Conservation (phyloP, 2,113 vertebrate species). For the Pampusana beccarii region DNA sequence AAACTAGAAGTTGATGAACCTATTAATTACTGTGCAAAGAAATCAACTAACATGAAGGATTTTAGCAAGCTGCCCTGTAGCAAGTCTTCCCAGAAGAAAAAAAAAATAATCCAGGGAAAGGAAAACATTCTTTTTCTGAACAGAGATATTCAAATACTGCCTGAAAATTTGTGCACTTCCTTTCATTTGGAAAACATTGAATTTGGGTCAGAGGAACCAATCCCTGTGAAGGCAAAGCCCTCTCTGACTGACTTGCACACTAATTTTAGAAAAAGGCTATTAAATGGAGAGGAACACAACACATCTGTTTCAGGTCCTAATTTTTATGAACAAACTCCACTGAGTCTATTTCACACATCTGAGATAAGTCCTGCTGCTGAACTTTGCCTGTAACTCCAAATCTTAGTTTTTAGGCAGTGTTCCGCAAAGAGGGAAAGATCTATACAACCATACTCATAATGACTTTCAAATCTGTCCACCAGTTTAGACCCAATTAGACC, state of each 20-base stretch:
- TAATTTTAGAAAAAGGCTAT: not conserved
- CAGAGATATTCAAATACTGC: not conserved
- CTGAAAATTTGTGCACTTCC: not conserved
- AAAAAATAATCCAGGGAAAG: not conserved
- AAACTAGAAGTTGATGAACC: not conserved
- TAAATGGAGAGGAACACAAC: not conserved
- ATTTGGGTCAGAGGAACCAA: not conserved
- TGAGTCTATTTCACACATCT: not conserved
- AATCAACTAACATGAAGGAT: not conserved
- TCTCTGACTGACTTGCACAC: not conserved
- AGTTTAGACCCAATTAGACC: not conserved
- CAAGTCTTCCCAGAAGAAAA: not conserved
- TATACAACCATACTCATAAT: not conserved
- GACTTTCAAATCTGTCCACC: not conserved
- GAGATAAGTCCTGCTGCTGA: not conserved
- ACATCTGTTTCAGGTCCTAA: not conserved
- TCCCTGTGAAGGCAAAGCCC: not conserved
- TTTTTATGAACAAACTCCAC: not conserved
- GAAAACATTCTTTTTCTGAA: not conserved
- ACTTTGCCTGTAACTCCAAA: not conserved
- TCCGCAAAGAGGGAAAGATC: not conserved
- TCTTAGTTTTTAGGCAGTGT: not conserved
- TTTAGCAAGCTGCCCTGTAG: not conserved
- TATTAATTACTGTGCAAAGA: not conserved
- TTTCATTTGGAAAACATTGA: not conserved